These are phyloP conservation scores for Lanistes nyassanus DNA, from an alignment of 1,140 invertebrate genomes.

Conservation along the genomic window DNA sequence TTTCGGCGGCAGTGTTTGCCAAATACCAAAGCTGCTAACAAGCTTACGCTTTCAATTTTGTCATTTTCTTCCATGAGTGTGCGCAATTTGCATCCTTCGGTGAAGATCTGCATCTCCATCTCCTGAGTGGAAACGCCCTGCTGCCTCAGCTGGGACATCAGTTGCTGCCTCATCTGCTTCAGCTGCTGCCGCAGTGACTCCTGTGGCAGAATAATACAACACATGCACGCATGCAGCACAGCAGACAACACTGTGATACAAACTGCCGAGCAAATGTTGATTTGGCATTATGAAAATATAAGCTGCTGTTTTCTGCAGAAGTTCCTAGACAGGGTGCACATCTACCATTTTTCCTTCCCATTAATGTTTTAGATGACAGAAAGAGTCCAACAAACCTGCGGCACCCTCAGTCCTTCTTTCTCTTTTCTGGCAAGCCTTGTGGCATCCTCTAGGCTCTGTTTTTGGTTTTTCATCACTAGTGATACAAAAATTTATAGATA, in stretches of 20 bases:
- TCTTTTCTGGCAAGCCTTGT: conserved; percentile 48
- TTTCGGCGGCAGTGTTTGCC: background rate
- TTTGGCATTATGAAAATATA: no score
- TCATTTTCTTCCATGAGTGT: conserved; percentile 65
- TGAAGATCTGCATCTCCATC: conserved; percentile 55
- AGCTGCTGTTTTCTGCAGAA: no score
- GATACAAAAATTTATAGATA: background rate
- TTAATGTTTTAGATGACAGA: background rate
- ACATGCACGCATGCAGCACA: background rate
- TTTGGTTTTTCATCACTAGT: conserved; percentile 54
- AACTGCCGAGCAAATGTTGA: no score
- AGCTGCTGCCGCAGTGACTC: conserved; percentile 76
- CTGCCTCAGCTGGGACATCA: conserved; percentile 72
- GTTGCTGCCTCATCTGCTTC: conserved; percentile 73
- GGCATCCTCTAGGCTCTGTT: conserved; percentile 50
- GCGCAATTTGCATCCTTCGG: conserved; percentile 59
- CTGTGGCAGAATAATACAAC: conserved; percentile 30
- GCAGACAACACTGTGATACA: no score
- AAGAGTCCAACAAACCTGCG: conserved; percentile 39
- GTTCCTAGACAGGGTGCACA: no score
- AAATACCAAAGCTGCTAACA: background rate
- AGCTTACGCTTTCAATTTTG: conserved; percentile 51
- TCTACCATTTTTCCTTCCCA: background rate
- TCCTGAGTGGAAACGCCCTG: conserved; percentile 49
- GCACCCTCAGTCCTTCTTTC: conserved; percentile 40